Base-by-base conservation (phyloP, 2,888 invertebrate species). In the Plagiodera versicolora region DNA sequence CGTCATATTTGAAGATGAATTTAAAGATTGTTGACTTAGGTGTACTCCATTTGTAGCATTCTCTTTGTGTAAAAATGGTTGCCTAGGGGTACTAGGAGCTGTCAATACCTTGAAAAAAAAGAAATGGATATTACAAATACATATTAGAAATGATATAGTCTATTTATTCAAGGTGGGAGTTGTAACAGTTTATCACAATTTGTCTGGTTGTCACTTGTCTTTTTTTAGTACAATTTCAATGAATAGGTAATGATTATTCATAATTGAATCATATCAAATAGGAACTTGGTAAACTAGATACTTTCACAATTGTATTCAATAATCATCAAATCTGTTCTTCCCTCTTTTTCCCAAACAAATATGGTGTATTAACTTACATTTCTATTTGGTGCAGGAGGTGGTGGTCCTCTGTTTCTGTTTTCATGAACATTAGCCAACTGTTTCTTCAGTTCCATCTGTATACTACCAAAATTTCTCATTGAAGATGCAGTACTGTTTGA, bases 381-480 rank as follows among this genome's bases (percentile, higher is more conserved):
- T 81, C 89, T 83, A 68, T 84, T 84, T 57, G 88, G 87, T 74
- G 90, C 87, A 52, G 89, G 86, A 10, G 94, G 94, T 28, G 94
- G 94, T 28, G 93, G 92, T 47, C 91, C 92, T 71, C 92, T 84
- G 67, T 83, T 84, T 67, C 78, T 80, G 57, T 79, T 76, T 72
- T 83, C 81, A 65, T 77, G 77, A 46, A 67, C 64, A 64, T 59
- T 70, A 17, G 80, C 76, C 70, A 81, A 69, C 69, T 80, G 79
- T 65, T 77, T 77, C 65, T 77, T 77, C 65, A 80, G 67, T 70
- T 80, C 78, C 58, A 73, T 75, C 63, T 80, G 79, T 57, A 79
- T 73, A 64, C 71, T 76, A 60, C 60, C 72, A 58, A 74, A 75
- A 65, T 73, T 75, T 61, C 71, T 74, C 35, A 67, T 67, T 9